phyloP scores from a whole-genome alignment of 2,797 vertebrate species.

The Accipiter superciliosus region DNA sequence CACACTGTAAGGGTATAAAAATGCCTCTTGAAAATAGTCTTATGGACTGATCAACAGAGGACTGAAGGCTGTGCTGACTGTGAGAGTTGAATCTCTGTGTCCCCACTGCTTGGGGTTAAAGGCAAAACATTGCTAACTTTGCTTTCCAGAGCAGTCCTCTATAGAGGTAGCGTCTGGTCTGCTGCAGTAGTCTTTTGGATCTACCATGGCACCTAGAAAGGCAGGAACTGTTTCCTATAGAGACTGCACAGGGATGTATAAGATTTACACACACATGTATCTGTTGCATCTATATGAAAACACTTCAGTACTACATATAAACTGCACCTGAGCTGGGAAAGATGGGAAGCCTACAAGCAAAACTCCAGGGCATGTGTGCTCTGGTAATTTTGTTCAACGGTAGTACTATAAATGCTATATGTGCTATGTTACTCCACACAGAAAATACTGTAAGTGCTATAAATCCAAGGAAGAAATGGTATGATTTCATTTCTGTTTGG shows the following conservation, averaged over 20 bases:
- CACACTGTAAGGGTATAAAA: neutral
- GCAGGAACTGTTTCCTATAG: neutral
- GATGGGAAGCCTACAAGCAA: neutral
- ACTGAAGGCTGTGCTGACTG: neutral
- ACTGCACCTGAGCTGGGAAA: neutral
- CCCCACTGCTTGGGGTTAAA: neutral
- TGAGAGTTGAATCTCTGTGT: neutral
- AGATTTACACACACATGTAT: neutral
- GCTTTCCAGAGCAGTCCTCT: neutral
- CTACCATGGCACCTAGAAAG: neutral
- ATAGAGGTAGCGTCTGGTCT: neutral
- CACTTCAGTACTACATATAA: neutral
- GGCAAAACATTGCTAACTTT: neutral
- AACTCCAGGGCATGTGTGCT: neutral
- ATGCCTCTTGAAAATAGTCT: neutral
- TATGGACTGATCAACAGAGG: neutral
- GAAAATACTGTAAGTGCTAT: neutral
- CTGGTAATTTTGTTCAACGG: neutral
- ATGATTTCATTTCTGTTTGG: neutral
- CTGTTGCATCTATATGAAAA: neutral
- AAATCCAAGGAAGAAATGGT: neutral
- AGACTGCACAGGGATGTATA: too few species aligned
- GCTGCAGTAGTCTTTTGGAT: neutral
- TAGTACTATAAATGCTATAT: neutral
- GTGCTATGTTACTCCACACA: neutral